Percentiles rank a stretch among this genome's conserved stretches.
Conservation (phyloP, 2,113 vertebrate genomes). For the Orientallactaga bullata region DNA sequence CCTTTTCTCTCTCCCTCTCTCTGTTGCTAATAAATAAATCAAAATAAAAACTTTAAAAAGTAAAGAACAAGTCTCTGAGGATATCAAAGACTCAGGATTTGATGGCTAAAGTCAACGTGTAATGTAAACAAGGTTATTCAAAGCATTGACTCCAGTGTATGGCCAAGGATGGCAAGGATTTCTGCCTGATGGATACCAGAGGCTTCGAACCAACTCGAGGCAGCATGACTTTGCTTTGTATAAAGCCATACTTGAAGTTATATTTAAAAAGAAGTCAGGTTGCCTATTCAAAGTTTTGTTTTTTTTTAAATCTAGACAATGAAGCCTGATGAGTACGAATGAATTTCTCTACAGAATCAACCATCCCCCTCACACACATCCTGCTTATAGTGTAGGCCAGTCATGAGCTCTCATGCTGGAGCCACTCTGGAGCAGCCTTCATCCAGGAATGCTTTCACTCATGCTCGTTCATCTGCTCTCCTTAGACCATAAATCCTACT, state of each 20-base stretch:
- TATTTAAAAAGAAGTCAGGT: background rate
- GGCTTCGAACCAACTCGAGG: background rate
- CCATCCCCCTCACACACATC: background rate
- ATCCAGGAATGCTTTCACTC: background rate
- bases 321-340: background rate
- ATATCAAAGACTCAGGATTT: background rate
- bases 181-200: background rate
- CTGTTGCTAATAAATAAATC: no score
- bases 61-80: conserved; percentile 24
- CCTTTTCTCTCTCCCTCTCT: no score
- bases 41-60: no score
- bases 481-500: background rate
- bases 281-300: conserved; percentile 9
- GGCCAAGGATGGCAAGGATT: background rate
- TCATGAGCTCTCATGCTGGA: background rate
- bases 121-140: background rate
- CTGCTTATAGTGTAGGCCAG: background rate
- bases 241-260: background rate
- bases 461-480: background rate
- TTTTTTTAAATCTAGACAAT: background rate
- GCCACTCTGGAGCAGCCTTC: background rate
- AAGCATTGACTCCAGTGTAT: background rate
- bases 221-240: background rate
- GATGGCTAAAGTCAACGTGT: background rate
- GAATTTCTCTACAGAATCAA: background rate